These are phyloP conservation scores for Rhea americana DNA, from an alignment of 2,113 vertebrate species.

Conservation along the genomic window DNA sequence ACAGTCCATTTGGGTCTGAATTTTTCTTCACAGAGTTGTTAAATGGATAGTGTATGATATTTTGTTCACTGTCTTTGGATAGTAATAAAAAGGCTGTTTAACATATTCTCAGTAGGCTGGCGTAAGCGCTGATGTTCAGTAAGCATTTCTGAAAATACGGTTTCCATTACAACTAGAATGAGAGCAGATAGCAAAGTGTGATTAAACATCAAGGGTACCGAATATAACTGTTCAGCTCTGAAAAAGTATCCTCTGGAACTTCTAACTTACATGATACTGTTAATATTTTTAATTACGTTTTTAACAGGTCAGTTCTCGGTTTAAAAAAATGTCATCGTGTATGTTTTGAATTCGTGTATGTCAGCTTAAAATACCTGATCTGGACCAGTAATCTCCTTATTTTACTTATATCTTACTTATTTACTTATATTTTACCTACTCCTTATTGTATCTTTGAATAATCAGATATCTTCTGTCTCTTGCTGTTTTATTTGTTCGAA, in stretches of 20 bases:
- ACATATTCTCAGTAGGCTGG: not conserved
- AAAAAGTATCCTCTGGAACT: not conserved
- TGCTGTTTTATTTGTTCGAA: not conserved
- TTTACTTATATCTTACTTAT: no score
- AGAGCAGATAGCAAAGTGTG: not conserved
- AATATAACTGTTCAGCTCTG: not conserved
- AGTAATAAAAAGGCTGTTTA: not conserved
- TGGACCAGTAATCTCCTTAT: not conserved
- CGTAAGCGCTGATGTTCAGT: not conserved
- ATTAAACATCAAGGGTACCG: not conserved
- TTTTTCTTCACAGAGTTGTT: not conserved
- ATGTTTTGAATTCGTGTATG: not conserved
- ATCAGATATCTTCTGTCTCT: not conserved
- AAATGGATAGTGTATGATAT: not conserved
- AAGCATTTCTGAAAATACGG: not conserved
- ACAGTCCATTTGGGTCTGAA: not conserved
- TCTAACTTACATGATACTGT: not conserved
- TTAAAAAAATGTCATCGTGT: not conserved
- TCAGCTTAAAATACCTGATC: not conserved
- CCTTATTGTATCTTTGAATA: not conserved
- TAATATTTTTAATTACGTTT: not conserved
- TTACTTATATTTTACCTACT: no score
- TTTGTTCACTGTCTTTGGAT: not conserved
- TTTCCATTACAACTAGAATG: not conserved
- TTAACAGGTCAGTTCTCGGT: not conserved